Evolutionary conservation across 1,140 invertebrate species (phyloP), one percentile per base, ranked within the genome.

Genomic region (Hypsibius dujardini): DNA sequence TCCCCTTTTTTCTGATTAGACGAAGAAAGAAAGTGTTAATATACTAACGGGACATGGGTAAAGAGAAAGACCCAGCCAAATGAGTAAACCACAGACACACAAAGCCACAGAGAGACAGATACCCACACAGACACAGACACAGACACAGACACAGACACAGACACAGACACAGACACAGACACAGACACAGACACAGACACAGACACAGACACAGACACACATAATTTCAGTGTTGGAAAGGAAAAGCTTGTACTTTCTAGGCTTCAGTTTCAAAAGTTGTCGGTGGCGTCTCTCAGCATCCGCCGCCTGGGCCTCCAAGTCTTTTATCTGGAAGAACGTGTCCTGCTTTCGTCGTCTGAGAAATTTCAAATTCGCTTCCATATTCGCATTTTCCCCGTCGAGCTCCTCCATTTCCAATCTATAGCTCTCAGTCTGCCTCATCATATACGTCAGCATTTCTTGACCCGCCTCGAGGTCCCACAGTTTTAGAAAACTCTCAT

Each of bases 271-370:
- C 7, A 12, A 7, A 12, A 56, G n/a, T n/a, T 56, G 50, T 56
- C 50, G 50, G 62, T 67, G 45, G 12, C 62, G 62, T 15, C 45
- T 67, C 62, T 67, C 62, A 42, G 62, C 62, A 15, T 67, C 62
- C 12, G 62, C 62, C 3, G 62, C 62, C 12, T 15, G 12, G 12
- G 42, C 3, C 12, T 67, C 62, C 12, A 15, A 45, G 42, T 67
- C 62, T 45, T 42, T 67, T 3, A 67, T 45, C 62, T 45, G 62
- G 42, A 67, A 67, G 42, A 15, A 67, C 12, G 12, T 7, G 45
- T 67, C 62, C 62, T 67, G 62, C 62, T 15, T 67, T 45, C 42
- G 12, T 3, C 62, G 62, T 42, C 45, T 67, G 12, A 67, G 62
- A 15, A 15, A 3, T 0, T 15, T 3, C 12, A 67, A 42, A 15